Conservation (phyloP, 2,797 vertebrate genomes). For the Hypotaenidia okinawae region DNA sequence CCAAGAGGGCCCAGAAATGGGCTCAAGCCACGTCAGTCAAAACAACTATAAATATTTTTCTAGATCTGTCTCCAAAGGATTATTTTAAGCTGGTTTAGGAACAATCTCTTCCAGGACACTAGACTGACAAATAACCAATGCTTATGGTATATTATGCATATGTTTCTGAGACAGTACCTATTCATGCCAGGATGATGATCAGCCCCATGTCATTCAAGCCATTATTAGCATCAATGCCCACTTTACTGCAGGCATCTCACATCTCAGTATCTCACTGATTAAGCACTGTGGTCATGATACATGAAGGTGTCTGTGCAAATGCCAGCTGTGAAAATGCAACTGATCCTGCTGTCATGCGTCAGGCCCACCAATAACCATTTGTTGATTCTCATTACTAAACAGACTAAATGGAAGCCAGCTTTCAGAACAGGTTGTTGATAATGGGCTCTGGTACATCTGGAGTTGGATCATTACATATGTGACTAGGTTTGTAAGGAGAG, state of each 20-base stretch:
- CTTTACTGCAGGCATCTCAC: not conserved
- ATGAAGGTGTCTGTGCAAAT: not conserved
- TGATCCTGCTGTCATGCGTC: not conserved
- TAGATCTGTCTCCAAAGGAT: not conserved
- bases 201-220: not conserved
- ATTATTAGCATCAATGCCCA: not conserved
- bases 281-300: not conserved
- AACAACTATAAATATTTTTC: not conserved
- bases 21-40: not conserved
- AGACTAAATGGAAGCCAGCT: not conserved
- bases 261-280: not conserved
- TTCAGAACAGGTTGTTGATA: not conserved
- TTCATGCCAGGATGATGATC: not conserved
- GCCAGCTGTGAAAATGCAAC: not conserved
- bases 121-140: not conserved
- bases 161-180: not conserved
- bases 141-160: not conserved
- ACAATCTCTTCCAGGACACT: not conserved
- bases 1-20: not conserved
- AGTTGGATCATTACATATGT: not conserved
- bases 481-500: not conserved
- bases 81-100: not conserved
- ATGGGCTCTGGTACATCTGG: not conserved
- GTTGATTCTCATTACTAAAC: not conserved
- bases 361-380: not conserved